Conservation (phyloP, 2,113 vertebrate genomes). For the Cynopterus brachyotis region DNA sequence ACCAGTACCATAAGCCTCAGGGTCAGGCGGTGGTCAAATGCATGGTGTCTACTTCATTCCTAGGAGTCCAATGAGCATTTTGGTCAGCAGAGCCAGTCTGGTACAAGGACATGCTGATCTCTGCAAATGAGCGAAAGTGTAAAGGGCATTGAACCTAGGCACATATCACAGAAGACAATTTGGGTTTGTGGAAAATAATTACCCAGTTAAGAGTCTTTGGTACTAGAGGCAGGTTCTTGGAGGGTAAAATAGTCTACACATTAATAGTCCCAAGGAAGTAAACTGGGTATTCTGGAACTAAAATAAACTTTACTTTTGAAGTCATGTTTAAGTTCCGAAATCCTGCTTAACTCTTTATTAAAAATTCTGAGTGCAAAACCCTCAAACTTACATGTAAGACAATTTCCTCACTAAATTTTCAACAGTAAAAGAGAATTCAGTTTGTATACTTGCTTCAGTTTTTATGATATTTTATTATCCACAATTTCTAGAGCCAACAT, state of each 20-base stretch:
- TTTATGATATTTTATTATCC: not conserved
- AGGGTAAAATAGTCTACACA: not conserved
- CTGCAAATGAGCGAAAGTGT: not conserved
- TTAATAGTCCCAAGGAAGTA: not conserved
- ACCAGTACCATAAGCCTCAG: not conserved
- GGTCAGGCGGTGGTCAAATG: not conserved
- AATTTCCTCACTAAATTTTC: not conserved
- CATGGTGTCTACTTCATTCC: not conserved
- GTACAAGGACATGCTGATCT: not conserved
- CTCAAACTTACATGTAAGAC: not conserved
- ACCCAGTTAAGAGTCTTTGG: not conserved
- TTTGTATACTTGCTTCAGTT: not conserved
- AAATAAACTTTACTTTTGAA: not conserved
- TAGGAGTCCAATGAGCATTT: not conserved
- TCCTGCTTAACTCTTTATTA: not conserved
- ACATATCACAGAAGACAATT: not conserved
- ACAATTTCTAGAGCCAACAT: not conserved
- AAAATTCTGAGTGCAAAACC: not conserved
- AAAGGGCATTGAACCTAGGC: not conserved
- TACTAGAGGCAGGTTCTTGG: not conserved
- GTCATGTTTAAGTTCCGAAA: not conserved
- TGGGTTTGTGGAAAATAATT: conserved; percentile 30
- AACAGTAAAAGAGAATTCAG: not conserved
- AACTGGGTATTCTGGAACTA: not conserved
- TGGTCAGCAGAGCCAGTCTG: not conserved